These are phyloP conservation scores for Peucedramus taeniatus DNA, from an alignment of 2,113 vertebrate species.

Conservation along the genomic window DNA sequence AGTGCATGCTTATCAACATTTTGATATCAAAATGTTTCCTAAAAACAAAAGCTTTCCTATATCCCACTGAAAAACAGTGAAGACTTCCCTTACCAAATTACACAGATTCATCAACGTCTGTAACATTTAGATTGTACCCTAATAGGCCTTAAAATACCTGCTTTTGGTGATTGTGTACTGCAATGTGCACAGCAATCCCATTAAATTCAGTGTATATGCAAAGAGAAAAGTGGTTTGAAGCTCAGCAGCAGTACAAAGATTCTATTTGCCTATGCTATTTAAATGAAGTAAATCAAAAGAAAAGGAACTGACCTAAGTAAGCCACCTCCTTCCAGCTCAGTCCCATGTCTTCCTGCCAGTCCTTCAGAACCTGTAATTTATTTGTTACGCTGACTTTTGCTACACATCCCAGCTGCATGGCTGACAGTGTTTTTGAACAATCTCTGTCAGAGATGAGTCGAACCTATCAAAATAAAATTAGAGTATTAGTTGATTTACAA, in stretches of 20 bases:
- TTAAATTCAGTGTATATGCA: background rate
- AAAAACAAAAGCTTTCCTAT: background rate
- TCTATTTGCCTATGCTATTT: background rate
- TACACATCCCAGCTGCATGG: slow-evolving; percentile 72
- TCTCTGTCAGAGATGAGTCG: slow-evolving; percentile 76
- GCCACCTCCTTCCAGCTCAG: slow-evolving; percentile 88
- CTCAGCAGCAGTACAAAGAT: background rate
- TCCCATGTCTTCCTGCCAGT: slow-evolving; percentile 63
- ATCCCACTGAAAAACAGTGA: background rate
- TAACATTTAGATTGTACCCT: background rate
- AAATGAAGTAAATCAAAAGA: background rate
- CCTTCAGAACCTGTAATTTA: slow-evolving; percentile 68
- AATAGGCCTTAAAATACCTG: background rate
- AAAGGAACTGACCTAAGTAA: slow-evolving; percentile 80
- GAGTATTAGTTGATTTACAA: background rate
- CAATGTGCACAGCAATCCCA: background rate
- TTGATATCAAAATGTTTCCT: background rate
- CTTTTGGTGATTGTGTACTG: background rate
- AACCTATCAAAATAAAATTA: slow-evolving; percentile 70
- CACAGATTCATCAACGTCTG: background rate
- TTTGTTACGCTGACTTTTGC: slow-evolving; percentile 60
- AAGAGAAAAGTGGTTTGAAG: background rate
- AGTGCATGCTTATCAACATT: background rate
- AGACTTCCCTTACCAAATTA: background rate
- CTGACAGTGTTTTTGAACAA: slow-evolving; percentile 69